phyloP scores from a whole-genome alignment of 2,888 invertebrate species.

The Trichogramma evanescens region DNA sequence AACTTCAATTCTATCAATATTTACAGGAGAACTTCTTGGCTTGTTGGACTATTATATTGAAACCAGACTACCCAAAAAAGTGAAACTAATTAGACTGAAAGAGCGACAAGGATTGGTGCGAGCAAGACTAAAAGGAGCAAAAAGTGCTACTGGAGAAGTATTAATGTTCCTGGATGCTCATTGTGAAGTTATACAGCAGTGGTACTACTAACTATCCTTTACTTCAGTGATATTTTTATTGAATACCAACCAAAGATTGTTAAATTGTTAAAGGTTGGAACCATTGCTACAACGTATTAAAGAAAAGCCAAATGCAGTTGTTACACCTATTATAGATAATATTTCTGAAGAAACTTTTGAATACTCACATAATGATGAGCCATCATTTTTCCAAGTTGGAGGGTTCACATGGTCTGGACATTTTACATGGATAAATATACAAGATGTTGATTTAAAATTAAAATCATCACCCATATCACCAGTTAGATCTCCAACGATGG shows the following conservation, averaged over 20 bases:
- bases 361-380: slow-evolving; percentile 52
- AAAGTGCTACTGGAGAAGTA: slow-evolving; percentile 71
- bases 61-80: slow-evolving; percentile 63
- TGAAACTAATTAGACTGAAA: slow-evolving; percentile 68
- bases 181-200: slow-evolving; percentile 74
- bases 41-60: slow-evolving; percentile 74
- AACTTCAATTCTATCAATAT: slow-evolving; percentile 15
- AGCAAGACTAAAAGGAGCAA: slow-evolving; percentile 83
- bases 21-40: slow-evolving; percentile 61
- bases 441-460: slow-evolving; percentile 57
- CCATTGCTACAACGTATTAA: slow-evolving; percentile 82
- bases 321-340: slow-evolving; percentile 92
- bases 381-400: slow-evolving; percentile 58
- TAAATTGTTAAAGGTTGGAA: slow-evolving; percentile 56
- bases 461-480: slow-evolving; percentile 57
- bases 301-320: slow-evolving; percentile 69
- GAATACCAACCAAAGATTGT: not conserved
- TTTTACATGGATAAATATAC: slow-evolving; percentile 84
- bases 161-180: slow-evolving; percentile 87
- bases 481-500: slow-evolving; percentile 90
- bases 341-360: slow-evolving; percentile 75
- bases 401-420: slow-evolving; percentile 86
- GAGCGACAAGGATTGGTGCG: slow-evolving; percentile 79
- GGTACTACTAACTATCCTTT: slow-evolving; percentile 48
- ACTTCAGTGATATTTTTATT: not conserved